Conservation (phyloP, 2,797 vertebrate genomes). For the Anguilla marmorata region DNA sequence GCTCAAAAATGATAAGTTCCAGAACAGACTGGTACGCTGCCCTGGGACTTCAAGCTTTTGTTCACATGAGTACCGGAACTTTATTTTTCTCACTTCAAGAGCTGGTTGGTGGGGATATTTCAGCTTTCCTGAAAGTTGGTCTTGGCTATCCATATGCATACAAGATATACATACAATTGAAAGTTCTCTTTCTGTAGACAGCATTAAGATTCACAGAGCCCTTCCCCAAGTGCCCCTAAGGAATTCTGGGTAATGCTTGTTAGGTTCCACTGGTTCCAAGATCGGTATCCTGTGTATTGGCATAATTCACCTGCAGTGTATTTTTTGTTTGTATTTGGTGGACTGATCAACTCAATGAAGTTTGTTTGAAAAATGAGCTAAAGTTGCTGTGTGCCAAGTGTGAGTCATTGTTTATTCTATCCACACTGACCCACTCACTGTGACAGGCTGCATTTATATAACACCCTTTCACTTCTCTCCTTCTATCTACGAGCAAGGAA, state of each 20-base stretch:
- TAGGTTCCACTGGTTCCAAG: background rate
- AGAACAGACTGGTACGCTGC: too few relatives aligned
- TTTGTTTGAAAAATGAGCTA: constrained; percentile 41
- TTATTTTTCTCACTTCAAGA: too few relatives aligned
- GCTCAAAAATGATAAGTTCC: too few relatives aligned
- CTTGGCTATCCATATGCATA: background rate
- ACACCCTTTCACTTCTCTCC: constrained; percentile 23
- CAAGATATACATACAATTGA: background rate
- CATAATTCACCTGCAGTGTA: background rate
- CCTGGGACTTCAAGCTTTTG: too few relatives aligned
- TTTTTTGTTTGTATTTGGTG: constrained; percentile 18
- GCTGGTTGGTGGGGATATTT: too few relatives aligned
- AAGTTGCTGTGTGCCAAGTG: constrained; percentile 29
- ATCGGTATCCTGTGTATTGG: background rate
- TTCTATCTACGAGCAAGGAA: constrained; percentile 28
- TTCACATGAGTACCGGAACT: too few relatives aligned
- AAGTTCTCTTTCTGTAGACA: background rate
- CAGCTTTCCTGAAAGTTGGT: too few relatives aligned
- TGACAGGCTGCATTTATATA: constrained; percentile 46
- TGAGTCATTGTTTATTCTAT: constrained; percentile 49
- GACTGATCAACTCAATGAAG: constrained; percentile 34
- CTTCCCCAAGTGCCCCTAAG: background rate
- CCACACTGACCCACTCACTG: constrained; percentile 32
- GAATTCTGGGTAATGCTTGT: background rate
- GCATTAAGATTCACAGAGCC: background rate